phyloP scores from a whole-genome alignment of 2,113 vertebrate genomes.

The Python bivittatus region DNA sequence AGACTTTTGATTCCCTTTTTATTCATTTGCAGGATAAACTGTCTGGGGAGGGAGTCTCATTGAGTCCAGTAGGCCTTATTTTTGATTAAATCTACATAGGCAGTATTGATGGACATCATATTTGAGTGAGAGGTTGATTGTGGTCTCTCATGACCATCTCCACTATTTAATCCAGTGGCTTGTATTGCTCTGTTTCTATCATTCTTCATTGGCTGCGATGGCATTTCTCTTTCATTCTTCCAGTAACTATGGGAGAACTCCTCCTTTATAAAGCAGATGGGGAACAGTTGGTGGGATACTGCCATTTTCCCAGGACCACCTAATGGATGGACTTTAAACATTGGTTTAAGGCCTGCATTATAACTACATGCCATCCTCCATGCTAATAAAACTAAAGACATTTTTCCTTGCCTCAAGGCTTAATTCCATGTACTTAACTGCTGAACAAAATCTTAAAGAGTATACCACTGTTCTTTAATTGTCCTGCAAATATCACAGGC shows the following conservation, averaged over 20 bases:
- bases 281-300: background rate
- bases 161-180: background rate
- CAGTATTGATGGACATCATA: background rate
- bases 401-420: background rate
- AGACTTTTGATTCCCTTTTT: background rate
- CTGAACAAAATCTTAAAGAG: conserved; percentile 10
- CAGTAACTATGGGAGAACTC: background rate
- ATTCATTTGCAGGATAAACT: background rate
- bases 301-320: background rate
- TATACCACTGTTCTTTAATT: background rate
- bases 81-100: background rate
- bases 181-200: background rate
- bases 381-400: background rate
- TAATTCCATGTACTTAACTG: background rate
- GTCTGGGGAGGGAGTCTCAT: background rate
- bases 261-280: background rate
- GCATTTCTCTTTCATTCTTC: background rate
- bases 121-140: background rate
- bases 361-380: background rate
- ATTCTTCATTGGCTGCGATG: background rate
- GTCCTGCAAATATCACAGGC: background rate
- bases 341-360: background rate
- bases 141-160: background rate
- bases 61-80: background rate
- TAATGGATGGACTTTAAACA: background rate